A percentile compares a stretch with the other conserved stretches of the same genome.
phyloP scores from a whole-genome alignment of 1,140 invertebrate species.

The Drosophila nikananu region DNA sequence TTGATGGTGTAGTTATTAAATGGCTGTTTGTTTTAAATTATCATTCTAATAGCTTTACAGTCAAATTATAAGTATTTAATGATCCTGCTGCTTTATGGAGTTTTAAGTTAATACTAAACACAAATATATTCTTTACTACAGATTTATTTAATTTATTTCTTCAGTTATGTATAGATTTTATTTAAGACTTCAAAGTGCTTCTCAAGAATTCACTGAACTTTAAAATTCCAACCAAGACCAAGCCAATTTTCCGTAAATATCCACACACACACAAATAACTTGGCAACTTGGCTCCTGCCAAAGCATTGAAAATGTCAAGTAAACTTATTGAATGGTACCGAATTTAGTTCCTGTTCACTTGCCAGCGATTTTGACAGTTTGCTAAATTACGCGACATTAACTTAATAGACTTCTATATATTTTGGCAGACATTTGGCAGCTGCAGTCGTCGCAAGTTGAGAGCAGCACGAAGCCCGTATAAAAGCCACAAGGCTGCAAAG shows the following conservation, averaged over 20 bases:
- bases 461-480: slow-evolving; percentile 36
- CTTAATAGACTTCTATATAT: slow-evolving; percentile 79
- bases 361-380: slow-evolving; percentile 79
- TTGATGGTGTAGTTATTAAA: background rate
- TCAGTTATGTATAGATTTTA: background rate
- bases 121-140: background rate
- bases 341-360: slow-evolving; percentile 68
- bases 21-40: slow-evolving; percentile 13
- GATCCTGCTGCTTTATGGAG: background rate
- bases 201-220: background rate
- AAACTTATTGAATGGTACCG: slow-evolving; percentile 69
- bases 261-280: slow-evolving; percentile 21
- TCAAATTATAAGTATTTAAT: background rate
- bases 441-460: slow-evolving; percentile 50
- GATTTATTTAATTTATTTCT: background rate
- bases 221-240: slow-evolving; percentile 4
- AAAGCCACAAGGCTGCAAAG: slow-evolving; percentile 70
- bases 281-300: slow-evolving; percentile 17
- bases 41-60: background rate
- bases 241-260: slow-evolving; percentile 11
- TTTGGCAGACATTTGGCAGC: slow-evolving; percentile 79
- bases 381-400: slow-evolving; percentile 82
- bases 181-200: background rate
- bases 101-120: background rate
- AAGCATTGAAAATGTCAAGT: slow-evolving; percentile 32